Evolutionary conservation across 2,797 vertebrate genomes (phyloP).

Genomic region (Salmo trutta): DNA sequence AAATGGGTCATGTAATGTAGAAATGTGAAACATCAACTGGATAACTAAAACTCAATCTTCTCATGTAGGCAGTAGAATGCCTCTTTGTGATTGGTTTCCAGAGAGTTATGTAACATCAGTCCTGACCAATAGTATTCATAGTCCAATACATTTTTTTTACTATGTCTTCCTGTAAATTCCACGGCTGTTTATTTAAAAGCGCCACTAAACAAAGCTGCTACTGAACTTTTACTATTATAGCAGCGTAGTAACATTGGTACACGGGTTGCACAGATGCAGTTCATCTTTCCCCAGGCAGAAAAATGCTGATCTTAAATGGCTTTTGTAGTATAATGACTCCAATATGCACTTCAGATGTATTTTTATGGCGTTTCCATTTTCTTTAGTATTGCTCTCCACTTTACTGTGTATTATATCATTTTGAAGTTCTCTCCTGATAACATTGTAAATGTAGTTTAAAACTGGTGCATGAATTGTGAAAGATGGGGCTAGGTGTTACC

Average conservation of each 20-base stretch:
- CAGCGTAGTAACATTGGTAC: constrained; percentile 42
- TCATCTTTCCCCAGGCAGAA: not conserved
- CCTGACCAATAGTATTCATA: constrained; percentile 50
- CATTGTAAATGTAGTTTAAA: not conserved
- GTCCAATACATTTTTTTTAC: constrained; percentile 66
- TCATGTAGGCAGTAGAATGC: constrained; percentile 3
- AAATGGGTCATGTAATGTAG: not conserved
- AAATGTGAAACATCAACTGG: not conserved
- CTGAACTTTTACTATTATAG: constrained; percentile 62
- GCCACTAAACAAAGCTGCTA: constrained; percentile 48
- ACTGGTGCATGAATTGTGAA: not conserved
- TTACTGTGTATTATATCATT: not conserved
- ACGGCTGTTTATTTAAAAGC: constrained; percentile 41
- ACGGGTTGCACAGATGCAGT: not conserved
- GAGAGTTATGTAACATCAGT: constrained; percentile 58
- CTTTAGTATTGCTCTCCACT: not conserved
- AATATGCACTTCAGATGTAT: not conserved
- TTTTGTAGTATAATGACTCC: not conserved
- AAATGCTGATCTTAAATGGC: not conserved
- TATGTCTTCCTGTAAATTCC: constrained; percentile 60
- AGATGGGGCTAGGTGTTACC: not conserved
- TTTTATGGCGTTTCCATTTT: not conserved
- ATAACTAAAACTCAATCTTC: not conserved
- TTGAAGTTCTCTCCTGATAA: too few relatives aligned
- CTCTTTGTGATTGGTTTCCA: constrained; percentile 32